Evolutionary conservation across 2,888 invertebrate genomes (phyloP).

Genomic region (Apotomis betuletana): DNA sequence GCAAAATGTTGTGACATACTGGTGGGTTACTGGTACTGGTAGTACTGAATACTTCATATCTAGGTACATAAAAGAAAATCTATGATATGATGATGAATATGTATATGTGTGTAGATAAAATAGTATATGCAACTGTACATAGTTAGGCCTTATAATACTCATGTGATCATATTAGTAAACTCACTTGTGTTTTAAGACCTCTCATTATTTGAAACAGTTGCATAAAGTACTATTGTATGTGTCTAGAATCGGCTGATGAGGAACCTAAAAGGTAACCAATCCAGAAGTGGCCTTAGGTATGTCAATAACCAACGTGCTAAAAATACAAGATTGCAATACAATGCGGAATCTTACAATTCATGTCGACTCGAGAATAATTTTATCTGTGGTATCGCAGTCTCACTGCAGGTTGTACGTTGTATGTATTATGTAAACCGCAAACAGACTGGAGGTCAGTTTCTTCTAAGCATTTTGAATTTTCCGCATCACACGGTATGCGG

Average conservation of each 20-base stretch:
- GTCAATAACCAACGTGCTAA: constrained; percentile 24
- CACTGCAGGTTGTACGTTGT: background rate
- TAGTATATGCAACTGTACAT: too few species aligned
- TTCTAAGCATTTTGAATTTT: constrained; percentile 53
- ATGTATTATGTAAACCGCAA: constrained; percentile 40
- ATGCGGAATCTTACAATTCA: constrained; percentile 33
- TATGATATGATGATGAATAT: too few species aligned
- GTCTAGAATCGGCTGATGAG: background rate
- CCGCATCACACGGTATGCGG: constrained; percentile 50
- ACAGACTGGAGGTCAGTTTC: constrained; percentile 48
- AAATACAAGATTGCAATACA: constrained; percentile 24
- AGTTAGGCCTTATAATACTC: too few species aligned
- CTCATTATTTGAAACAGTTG: too few species aligned
- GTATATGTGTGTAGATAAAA: too few species aligned
- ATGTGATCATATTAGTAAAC: too few species aligned
- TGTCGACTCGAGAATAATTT: constrained; percentile 15
- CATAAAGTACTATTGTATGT: too few species aligned
- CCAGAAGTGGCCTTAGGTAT: constrained; percentile 23
- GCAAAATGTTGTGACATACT: too few species aligned
- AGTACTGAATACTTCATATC: too few species aligned
- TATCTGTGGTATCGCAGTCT: constrained; percentile 25
- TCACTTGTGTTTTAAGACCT: too few species aligned
- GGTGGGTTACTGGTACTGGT: too few species aligned
- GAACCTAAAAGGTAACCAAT: constrained; percentile 19
- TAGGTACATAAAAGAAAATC: too few species aligned